Evolutionary conservation across 2,113 vertebrate species (phyloP), one percentile per base, ranked within the genome.

Genomic region (Panthera leo): DNA sequence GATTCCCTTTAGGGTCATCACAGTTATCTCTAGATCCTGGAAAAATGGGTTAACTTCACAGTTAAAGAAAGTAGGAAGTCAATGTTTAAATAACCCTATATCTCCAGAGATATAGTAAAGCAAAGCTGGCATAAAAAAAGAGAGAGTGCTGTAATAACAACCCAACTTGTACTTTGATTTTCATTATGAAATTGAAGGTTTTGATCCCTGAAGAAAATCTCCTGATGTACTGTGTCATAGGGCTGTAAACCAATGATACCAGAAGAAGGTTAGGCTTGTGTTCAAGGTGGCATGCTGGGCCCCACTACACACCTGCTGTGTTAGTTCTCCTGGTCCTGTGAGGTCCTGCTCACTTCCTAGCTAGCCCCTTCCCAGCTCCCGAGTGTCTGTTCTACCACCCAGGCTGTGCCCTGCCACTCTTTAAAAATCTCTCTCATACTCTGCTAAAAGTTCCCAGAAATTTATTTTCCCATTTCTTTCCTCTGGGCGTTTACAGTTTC

Each of bases 61-160:
- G 36, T 71, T 93, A 78, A 95, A 92, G 65, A 83, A 89, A 95
- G 7, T 42, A n/a, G 58, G 80, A 86, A 91, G 19, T 1, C 82
- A 68, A 39, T 36, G 1, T 88, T 65, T 78, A 88, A 91, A 83
- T 36, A 76, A 58, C 15, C 5, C 31, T 91, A 1, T 48, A 89
- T 94, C 92, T 89, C n/a, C 10, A 84, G 15, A 48, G 39, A 88
- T 61, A 51, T 1, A 42, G 9, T 42, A 4, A 27, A 15, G 2
- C 55, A 85, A 91, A 91, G 8, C 36, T 68, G 51, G 21, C 67
- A 48, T 14, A 2, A 4, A 48, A 76, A 36, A 82, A 92, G 76
- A 27, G 85, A 68, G 58, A 90, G 18, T 23, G 76, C 13, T 75
- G 0, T 73, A 96, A 88, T 58, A 31, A 89, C 45, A 92, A 94